A percentile compares a stretch with the other conserved stretches of the same genome.
phyloP scores from a whole-genome alignment of 2,888 invertebrate species.

The Agonopterix arenella region DNA sequence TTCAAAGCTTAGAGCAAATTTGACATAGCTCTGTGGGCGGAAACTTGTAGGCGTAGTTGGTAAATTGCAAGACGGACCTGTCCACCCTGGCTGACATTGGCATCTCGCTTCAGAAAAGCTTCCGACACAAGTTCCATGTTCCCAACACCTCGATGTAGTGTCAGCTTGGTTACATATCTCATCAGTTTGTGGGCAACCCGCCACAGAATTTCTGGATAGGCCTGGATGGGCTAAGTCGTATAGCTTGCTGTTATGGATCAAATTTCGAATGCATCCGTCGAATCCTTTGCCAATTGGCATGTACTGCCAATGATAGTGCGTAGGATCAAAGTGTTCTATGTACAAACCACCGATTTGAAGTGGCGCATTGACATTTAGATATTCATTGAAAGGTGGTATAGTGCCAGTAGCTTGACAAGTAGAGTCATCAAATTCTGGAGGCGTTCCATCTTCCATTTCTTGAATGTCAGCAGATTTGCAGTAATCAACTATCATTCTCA shows the following conservation, averaged over 20 bases:
- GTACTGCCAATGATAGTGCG: conserved; percentile 93
- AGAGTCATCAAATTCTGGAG: conserved; percentile 91
- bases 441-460: conserved; percentile 93
- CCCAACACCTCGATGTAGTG: conserved; percentile 91
- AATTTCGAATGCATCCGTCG: conserved; percentile 96
- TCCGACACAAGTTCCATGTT: conserved; percentile 96
- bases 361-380: conserved; percentile 96
- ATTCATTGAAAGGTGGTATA: conserved; percentile 96
- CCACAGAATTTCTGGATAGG: conserved; percentile 87
- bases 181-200: conserved; percentile 96
- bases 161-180: conserved; percentile 93
- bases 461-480: conserved; percentile 93
- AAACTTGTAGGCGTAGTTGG: conserved; percentile 94
- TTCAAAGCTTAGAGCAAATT: conserved; percentile 95
- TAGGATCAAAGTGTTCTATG: conserved; percentile 92
- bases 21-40: conserved; percentile 96
- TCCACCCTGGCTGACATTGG: conserved; percentile 97
- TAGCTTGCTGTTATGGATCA: conserved; percentile 96
- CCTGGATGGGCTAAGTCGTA: conserved; percentile 98
- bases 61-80: conserved; percentile 91
- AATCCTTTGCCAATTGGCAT: conserved; percentile 94
- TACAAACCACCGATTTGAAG: conserved; percentile 96
- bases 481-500: conserved; percentile 94
- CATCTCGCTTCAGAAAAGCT: conserved; percentile 93
- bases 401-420: conserved; percentile 93